Conservation (phyloP, 2,797 vertebrate species). For the Hypotaenidia philippensis region DNA sequence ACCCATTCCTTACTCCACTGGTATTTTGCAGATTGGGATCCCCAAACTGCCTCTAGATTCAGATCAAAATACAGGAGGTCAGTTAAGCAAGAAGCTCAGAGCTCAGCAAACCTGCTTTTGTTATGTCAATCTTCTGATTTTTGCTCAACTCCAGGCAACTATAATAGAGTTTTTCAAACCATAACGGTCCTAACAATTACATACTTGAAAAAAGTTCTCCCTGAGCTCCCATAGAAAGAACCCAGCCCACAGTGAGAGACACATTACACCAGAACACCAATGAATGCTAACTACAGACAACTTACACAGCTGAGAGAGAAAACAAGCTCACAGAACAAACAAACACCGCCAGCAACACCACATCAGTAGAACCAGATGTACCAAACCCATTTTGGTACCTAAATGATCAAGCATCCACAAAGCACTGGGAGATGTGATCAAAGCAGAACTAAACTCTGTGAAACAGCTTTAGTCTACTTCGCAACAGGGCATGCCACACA, state of each 20-base stretch:
- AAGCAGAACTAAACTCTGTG: not conserved
- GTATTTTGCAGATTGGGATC: not conserved
- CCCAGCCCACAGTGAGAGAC: fast-evolving
- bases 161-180: not conserved
- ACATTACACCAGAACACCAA: not conserved
- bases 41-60: not conserved
- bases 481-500: not conserved
- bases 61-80: not conserved
- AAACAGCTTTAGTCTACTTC: not conserved
- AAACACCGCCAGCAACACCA: not conserved
- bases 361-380: not conserved
- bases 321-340: not conserved
- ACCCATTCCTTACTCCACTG: not conserved
- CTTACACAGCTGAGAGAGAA: not conserved
- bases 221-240: not conserved
- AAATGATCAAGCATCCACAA: not conserved
- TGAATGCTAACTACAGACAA: not conserved
- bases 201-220: not conserved
- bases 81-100: not conserved
- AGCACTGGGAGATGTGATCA: not conserved
- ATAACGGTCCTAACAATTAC: not conserved
- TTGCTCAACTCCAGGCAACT: not conserved
- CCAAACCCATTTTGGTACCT: not conserved
- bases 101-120: not conserved
- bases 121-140: not conserved